phyloP scores from a whole-genome alignment of 2,888 invertebrate genomes.

The Tethea ocularis region DNA sequence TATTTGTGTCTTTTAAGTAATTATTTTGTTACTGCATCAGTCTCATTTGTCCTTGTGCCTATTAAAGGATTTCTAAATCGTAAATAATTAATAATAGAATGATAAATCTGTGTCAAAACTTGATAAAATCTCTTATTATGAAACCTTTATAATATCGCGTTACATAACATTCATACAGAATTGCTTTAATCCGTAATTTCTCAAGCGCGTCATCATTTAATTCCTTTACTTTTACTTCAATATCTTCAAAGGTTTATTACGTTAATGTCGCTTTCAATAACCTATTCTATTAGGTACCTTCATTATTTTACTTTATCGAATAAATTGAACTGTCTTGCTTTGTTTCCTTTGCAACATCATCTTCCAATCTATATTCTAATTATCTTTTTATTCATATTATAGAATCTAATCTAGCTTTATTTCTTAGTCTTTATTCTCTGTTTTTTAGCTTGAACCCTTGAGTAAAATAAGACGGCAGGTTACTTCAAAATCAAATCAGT shows the following conservation, averaged over 20 bases:
- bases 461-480: neutral
- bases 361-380: neutral
- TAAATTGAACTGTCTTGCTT: slow-evolving; percentile 1
- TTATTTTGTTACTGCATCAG: no score
- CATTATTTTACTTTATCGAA: neutral
- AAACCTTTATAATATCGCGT: neutral
- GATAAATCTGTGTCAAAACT: neutral
- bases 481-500: neutral
- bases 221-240: neutral
- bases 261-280: neutral
- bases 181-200: slow-evolving; percentile 3
- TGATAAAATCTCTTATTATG: neutral
- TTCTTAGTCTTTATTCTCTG: neutral
- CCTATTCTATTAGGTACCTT: neutral
- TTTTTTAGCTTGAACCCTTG: neutral
- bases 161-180: neutral
- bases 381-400: neutral
- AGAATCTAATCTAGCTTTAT: neutral
- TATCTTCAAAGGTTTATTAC: neutral
- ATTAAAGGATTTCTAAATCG: no score
- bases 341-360: neutral
- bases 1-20: no score
- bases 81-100: no score
- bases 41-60: no score
- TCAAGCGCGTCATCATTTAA: neutral